Percentiles rank a stretch among this genome's conserved stretches.
These are phyloP conservation scores for Psophia crepitans DNA, from an alignment of 2,113 vertebrate species.

Conservation along the genomic window DNA sequence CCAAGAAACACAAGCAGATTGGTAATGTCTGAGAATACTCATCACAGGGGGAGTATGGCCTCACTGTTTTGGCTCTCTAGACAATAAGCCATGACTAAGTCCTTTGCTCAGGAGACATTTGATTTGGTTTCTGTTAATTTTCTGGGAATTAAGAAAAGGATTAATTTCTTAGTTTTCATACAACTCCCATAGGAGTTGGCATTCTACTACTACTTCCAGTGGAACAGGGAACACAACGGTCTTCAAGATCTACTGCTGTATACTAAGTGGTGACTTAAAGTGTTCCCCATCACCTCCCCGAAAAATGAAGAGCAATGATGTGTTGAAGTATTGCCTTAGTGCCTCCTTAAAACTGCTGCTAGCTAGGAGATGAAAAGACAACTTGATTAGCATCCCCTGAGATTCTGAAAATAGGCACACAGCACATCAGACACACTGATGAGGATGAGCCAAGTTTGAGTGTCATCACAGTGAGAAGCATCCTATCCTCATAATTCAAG, in stretches of 20 bases:
- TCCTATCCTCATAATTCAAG: slow-evolving; percentile 7
- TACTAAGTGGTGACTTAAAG: background rate
- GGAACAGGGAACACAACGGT: background rate
- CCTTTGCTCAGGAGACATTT: background rate
- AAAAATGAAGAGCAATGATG: background rate
- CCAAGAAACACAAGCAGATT: background rate
- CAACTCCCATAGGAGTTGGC: background rate
- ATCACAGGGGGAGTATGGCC: background rate
- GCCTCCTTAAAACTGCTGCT: background rate
- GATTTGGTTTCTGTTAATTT: background rate
- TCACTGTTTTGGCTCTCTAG: background rate
- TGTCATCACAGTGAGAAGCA: background rate
- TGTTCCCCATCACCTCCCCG: background rate
- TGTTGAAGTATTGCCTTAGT: background rate
- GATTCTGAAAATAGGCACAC: background rate
- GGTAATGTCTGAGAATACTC: background rate
- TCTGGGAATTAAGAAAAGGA: background rate
- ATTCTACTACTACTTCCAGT: background rate
- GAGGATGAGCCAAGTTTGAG: background rate
- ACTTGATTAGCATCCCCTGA: slow-evolving; percentile 16
- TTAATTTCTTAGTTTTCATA: background rate
- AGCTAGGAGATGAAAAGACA: background rate
- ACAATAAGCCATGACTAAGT: background rate
- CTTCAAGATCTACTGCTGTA: background rate
- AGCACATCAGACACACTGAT: background rate